phyloP scores from a whole-genome alignment of 2,888 invertebrate species.

The Hydriomena furcata region DNA sequence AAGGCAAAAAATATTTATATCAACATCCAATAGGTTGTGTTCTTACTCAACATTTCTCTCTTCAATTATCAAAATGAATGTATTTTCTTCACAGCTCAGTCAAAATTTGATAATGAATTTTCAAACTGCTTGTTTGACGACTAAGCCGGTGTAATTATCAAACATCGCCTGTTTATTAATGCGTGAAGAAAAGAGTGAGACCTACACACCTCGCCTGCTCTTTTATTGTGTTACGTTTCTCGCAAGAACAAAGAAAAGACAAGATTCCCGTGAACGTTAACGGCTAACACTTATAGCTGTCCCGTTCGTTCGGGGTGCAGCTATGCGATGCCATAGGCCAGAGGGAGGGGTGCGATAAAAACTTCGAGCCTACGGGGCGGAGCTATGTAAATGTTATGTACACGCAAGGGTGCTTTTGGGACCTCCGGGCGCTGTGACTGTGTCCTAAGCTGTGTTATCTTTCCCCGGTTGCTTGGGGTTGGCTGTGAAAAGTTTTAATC shows the following conservation, averaged over 20 bases:
- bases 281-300: conserved; percentile 48
- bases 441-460: not conserved
- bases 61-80: too few relatives aligned
- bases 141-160: too few relatives aligned
- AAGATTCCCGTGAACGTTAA: conserved; percentile 18
- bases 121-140: too few relatives aligned
- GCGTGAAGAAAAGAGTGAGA: too few relatives aligned
- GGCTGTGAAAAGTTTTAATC: not conserved
- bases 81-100: too few relatives aligned
- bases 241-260: conserved; percentile 4
- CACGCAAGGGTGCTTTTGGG: conserved; percentile 26
- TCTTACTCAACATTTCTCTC: too few relatives aligned
- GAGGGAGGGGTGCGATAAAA: conserved; percentile 63
- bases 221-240: not conserved
- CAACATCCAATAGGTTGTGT: too few relatives aligned
- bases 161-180: too few relatives aligned
- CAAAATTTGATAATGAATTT: too few relatives aligned
- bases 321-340: conserved; percentile 59
- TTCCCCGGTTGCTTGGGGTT: not conserved
- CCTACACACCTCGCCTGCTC: too few relatives aligned
- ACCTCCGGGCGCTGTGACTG: conserved; percentile 6
- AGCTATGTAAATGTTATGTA: conserved; percentile 41
- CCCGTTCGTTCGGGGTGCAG: conserved; percentile 55
- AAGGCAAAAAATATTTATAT: too few relatives aligned
- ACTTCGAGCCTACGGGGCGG: conserved; percentile 63